Evolutionary conservation across 2,113 vertebrate species (phyloP).

Genomic region (Archocentrus centrarchus): DNA sequence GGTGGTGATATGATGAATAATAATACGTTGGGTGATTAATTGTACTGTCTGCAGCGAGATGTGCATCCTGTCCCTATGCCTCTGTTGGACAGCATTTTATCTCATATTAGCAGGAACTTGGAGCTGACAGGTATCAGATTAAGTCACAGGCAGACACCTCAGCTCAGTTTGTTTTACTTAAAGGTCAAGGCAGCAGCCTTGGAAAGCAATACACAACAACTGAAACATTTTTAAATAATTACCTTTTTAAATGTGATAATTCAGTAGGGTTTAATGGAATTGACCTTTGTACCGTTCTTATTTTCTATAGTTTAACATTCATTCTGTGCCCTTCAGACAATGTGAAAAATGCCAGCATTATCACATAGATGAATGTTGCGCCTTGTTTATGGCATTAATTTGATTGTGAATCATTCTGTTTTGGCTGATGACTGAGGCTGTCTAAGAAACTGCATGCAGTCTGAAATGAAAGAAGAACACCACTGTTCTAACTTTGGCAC

Average conservation of each 20-base stretch:
- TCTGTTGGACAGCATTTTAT: slow-evolving; percentile 58
- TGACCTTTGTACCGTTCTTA: not conserved
- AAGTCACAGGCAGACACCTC: slow-evolving; percentile 41
- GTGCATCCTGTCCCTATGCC: slow-evolving; percentile 13
- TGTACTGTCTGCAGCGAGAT: slow-evolving; percentile 2
- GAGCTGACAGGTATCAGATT: slow-evolving; percentile 54
- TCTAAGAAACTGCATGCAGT: not conserved
- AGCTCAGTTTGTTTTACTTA: slow-evolving; percentile 42
- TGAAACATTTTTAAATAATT: slow-evolving; percentile 3
- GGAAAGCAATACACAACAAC: slow-evolving; percentile 8
- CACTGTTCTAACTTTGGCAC: fast-evolving
- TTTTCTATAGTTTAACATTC: not conserved
- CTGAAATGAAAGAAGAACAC: not conserved
- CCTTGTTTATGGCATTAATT: not conserved
- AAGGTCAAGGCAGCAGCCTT: slow-evolving; percentile 30
- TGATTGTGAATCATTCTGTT: slow-evolving; percentile 4
- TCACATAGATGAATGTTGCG: not conserved
- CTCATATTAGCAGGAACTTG: slow-evolving; percentile 53
- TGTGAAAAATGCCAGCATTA: not conserved
- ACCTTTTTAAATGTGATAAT: slow-evolving; percentile 9
- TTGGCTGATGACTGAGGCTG: not conserved
- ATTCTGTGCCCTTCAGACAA: not conserved
- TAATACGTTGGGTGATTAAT: slow-evolving; percentile 39
- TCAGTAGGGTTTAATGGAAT: not conserved
- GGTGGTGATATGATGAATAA: slow-evolving; percentile 56